Conservation (phyloP, 2,888 invertebrate species). For the Phortica magna region DNA sequence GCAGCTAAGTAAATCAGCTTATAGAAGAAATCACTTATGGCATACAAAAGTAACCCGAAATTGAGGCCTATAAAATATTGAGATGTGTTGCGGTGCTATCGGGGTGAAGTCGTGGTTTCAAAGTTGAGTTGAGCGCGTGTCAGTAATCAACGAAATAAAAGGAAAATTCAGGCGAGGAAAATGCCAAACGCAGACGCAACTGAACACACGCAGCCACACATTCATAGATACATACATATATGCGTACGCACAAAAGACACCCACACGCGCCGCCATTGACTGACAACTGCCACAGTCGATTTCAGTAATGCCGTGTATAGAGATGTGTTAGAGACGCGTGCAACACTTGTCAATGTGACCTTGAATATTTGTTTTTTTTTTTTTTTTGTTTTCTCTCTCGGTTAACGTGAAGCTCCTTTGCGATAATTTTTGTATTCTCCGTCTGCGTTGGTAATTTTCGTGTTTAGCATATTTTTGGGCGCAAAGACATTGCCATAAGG, state of each 20-base stretch:
- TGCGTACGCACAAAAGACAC: not conserved
- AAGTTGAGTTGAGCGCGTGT: slow-evolving; percentile 20
- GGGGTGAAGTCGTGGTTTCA: not conserved
- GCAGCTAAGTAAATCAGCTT: slow-evolving; percentile 56
- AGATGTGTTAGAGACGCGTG: slow-evolving; percentile 55
- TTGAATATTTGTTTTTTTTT: slow-evolving; percentile 46
- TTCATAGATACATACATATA: slow-evolving; percentile 26
- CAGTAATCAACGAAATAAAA: slow-evolving; percentile 44
- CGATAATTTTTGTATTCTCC: slow-evolving; percentile 7
- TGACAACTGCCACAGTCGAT: slow-evolving; percentile 19
- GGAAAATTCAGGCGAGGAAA: slow-evolving; percentile 48
- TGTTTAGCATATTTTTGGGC: slow-evolving; percentile 58
- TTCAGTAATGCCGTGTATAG: not conserved
- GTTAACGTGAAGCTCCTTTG: not conserved
- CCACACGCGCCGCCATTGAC: not conserved
- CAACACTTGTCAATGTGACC: slow-evolving; percentile 72
- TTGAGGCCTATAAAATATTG: not conserved
- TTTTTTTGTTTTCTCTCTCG: not conserved
- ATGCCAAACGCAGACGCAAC: slow-evolving; percentile 19
- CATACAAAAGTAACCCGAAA: not conserved
- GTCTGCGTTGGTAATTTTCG: slow-evolving; percentile 51
- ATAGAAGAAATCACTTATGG: slow-evolving; percentile 56
- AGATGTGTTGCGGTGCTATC: not conserved
- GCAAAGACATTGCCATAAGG: not conserved
- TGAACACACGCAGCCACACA: slow-evolving; percentile 15